phyloP scores from a whole-genome alignment of 2,797 vertebrate genomes.

The Microctenopoma lineatum region DNA sequence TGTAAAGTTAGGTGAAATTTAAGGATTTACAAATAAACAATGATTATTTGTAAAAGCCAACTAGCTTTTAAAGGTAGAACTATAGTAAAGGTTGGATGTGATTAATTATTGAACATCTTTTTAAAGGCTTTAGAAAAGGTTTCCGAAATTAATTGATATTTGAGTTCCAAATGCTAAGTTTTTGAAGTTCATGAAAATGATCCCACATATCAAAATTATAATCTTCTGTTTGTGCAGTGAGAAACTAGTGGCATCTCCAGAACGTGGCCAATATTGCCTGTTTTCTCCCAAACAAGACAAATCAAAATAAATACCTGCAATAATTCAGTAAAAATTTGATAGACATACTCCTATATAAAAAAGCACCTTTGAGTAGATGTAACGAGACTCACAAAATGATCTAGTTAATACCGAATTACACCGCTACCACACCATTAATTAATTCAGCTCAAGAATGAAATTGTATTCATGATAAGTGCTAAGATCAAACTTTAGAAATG shows the following conservation, averaged over 20 bases:
- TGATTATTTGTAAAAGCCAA: slow-evolving; percentile 1
- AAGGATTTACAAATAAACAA: background rate
- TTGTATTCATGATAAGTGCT: too few species aligned
- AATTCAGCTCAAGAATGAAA: too few species aligned
- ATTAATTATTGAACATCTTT: slow-evolving; percentile 1
- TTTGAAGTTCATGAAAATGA: background rate
- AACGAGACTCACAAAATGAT: too few species aligned
- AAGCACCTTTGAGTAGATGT: too few species aligned
- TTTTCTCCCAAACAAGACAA: background rate
- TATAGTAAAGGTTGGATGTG: background rate
- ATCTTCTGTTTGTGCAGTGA: background rate
- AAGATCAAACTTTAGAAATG: too few species aligned
- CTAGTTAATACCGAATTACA: too few species aligned
- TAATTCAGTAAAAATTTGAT: too few species aligned
- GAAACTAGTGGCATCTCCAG: background rate
- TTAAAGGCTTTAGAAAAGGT: background rate
- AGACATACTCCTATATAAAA: too few species aligned
- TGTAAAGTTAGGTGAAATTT: background rate
- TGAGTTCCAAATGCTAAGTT: background rate
- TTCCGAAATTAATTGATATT: background rate
- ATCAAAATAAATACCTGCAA: too few species aligned
- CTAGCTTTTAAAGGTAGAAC: background rate
- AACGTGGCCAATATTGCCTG: too few species aligned
- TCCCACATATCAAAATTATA: background rate
- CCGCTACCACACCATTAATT: too few species aligned